A percentile compares a stretch with the other conserved stretches of the same genome.
phyloP scores from a whole-genome alignment of 2,797 vertebrate species.

The Perodicticus potto region DNA sequence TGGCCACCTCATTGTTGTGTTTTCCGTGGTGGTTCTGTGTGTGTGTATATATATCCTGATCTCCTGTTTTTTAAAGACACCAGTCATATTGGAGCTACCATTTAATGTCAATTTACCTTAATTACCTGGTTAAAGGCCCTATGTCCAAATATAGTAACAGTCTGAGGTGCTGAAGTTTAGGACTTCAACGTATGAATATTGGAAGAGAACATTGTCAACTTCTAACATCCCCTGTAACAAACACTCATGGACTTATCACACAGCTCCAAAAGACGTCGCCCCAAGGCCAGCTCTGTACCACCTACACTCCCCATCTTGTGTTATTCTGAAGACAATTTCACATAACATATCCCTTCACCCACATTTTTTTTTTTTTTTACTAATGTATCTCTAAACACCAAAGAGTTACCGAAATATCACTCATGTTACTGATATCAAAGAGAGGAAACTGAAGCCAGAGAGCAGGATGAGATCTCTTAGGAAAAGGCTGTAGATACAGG shows the following conservation, averaged over 20 bases:
- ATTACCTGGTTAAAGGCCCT: not conserved
- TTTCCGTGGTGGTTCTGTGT: not conserved
- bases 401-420: not conserved
- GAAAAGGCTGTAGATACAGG: not conserved
- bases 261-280: not conserved
- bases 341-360: not conserved
- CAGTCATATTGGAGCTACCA: not conserved
- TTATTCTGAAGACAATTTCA: not conserved
- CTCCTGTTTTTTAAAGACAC: not conserved
- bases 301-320: not conserved
- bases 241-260: not conserved
- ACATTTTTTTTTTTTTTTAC: not conserved
- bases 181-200: not conserved
- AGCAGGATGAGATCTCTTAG: not conserved
- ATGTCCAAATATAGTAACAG: not conserved
- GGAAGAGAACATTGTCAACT: not conserved
- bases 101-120: not conserved
- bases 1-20: not conserved
- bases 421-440: not conserved
- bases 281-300: not conserved
- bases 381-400: not conserved
- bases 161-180: not conserved
- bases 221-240: not conserved
- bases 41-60: not conserved
- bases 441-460: not conserved